phyloP scores from a whole-genome alignment of 1,140 invertebrate species.

The Wasmannia auropunctata region DNA sequence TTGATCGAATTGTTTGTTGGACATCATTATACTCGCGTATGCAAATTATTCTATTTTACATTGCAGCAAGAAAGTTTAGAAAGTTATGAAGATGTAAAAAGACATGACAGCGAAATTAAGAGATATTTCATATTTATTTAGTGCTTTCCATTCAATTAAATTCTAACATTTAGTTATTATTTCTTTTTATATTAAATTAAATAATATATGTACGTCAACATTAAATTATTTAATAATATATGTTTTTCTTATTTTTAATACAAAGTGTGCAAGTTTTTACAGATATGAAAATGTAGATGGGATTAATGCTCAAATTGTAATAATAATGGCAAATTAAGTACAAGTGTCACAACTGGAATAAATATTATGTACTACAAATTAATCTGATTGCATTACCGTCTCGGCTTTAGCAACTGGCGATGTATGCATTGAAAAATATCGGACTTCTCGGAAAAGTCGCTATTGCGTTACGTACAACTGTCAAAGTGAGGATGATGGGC shows the following conservation, averaged over 20 bases:
- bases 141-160: background rate
- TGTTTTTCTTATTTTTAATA: background rate
- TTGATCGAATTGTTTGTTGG: background rate
- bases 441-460: background rate
- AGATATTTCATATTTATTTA: background rate
- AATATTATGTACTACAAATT: background rate
- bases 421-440: background rate
- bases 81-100: background rate
- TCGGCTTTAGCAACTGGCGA: background rate
- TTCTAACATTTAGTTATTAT: background rate
- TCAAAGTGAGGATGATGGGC: background rate
- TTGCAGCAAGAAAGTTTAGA: background rate
- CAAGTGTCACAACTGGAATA: background rate
- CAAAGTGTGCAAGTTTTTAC: background rate
- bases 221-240: background rate
- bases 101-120: too few species aligned
- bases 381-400: background rate
- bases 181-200: background rate
- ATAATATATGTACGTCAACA: background rate
- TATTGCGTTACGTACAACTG: conserved; percentile 25
- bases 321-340: background rate
- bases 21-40: background rate
- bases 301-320: background rate
- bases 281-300: background rate
- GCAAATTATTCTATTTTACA: background rate